These are phyloP conservation scores for Halcyon badia DNA, from an alignment of 2,797 vertebrate genomes.

Conservation along the genomic window DNA sequence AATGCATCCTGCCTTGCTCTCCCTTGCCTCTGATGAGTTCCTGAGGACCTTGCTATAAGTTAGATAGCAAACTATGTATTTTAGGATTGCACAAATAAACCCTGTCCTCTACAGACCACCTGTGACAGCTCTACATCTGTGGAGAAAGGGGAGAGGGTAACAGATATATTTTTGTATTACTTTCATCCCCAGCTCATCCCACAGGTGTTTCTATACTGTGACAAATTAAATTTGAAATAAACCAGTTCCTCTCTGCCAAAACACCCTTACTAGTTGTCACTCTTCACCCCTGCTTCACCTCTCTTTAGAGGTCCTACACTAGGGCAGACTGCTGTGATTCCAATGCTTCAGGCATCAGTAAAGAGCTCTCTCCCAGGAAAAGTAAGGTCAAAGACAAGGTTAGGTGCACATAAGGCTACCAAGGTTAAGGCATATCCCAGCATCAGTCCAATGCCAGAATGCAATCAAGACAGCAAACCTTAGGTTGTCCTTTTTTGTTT, in stretches of 20 bases:
- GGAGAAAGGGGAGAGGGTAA: neutral
- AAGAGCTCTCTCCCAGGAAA: neutral
- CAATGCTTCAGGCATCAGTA: neutral
- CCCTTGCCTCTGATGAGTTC: neutral
- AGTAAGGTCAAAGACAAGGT: conserved; percentile 5
- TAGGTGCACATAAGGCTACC: neutral
- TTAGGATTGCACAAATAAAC: neutral
- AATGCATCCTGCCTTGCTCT: neutral
- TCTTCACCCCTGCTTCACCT: neutral
- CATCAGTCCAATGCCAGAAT: neutral
- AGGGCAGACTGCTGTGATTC: neutral
- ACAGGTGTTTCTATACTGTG: neutral
- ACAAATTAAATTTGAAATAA: neutral
- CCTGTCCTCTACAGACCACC: neutral
- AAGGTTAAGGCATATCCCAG: neutral
- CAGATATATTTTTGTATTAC: neutral
- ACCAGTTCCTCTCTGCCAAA: neutral
- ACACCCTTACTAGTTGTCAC: neutral
- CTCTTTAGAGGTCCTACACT: neutral
- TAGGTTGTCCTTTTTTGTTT: neutral
- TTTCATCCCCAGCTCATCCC: neutral
- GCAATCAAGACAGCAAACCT: neutral
- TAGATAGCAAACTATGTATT: neutral
- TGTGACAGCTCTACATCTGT: accelerated
- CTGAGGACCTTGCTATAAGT: neutral